A percentile compares a stretch with the other conserved stretches of the same genome.
These are phyloP conservation scores for Drosophila takahashii DNA, from an alignment of 1,140 invertebrate genomes.

Conservation along the genomic window DNA sequence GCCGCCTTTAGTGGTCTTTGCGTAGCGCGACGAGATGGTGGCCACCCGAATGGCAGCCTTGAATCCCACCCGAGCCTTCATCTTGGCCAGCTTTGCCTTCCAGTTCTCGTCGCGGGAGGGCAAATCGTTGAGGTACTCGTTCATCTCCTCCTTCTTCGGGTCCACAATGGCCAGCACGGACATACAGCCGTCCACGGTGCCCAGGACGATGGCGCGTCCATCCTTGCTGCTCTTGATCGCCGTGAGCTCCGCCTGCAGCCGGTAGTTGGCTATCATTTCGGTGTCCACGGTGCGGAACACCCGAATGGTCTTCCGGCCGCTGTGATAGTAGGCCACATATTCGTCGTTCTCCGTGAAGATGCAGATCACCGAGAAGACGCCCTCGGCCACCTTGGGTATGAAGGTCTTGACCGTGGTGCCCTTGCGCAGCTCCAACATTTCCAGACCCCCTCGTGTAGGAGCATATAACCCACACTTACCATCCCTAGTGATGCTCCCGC, in stretches of 20 bases:
- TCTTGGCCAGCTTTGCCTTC: constrained; percentile 90
- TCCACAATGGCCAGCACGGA: constrained; percentile 96
- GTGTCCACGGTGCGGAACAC: constrained; percentile 96
- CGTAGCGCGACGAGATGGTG: constrained; percentile 77
- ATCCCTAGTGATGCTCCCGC: constrained; percentile 92
- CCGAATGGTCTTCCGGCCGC: constrained; percentile 93
- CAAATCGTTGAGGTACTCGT: constrained; percentile 88
- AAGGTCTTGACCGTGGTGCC: constrained; percentile 93
- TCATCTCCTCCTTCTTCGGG: constrained; percentile 88
- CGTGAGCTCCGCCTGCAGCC: constrained; percentile 95
- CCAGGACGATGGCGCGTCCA: constrained; percentile 92
- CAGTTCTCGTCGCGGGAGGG: constrained; percentile 91
- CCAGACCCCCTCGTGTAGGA: constrained; percentile 95
- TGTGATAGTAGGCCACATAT: constrained; percentile 98
- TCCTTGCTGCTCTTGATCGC: constrained; percentile 93
- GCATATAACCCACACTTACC: constrained; percentile 97
- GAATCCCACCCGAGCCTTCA: constrained; percentile 88
- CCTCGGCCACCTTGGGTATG: constrained; percentile 97
- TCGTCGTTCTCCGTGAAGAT: constrained; percentile 97
- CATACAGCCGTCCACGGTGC: constrained; percentile 96
- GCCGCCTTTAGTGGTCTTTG: constrained; percentile 54
- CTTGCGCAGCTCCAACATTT: constrained; percentile 94
- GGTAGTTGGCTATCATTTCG: constrained; percentile 95
- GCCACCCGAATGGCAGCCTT: constrained; percentile 87
- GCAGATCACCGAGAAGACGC: constrained; percentile 97